phyloP scores from a whole-genome alignment of 2,888 invertebrate genomes.

The Lydus trimaculatus region DNA sequence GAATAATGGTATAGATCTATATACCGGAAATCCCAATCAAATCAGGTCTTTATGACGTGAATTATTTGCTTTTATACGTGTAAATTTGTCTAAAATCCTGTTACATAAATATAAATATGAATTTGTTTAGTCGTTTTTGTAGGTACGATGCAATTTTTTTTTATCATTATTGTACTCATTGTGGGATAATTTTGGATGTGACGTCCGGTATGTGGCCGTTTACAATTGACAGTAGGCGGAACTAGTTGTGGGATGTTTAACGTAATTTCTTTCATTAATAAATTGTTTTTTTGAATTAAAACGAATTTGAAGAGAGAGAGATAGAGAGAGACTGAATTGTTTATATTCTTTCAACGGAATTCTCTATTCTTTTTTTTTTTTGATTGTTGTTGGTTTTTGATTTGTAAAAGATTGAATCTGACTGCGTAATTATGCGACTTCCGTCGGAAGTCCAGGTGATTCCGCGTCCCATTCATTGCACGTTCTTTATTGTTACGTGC shows the following conservation, averaged over 20 bases:
- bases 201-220: neutral
- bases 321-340: no score
- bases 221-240: neutral
- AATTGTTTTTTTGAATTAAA: neutral
- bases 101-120: no score
- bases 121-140: no score
- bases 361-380: neutral
- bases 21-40: no score
- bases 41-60: no score
- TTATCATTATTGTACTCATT: no score
- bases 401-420: constrained; percentile 3
- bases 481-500: constrained; percentile 10
- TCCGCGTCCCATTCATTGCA: constrained; percentile 32
- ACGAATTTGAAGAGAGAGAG: neutral
- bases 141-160: no score
- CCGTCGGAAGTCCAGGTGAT: constrained; percentile 50
- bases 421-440: constrained; percentile 35
- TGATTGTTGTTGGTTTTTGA: neutral
- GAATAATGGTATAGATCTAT: no score
- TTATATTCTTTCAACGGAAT: neutral
- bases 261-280: neutral
- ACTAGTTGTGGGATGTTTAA: neutral
- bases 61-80: no score
- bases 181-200: no score
- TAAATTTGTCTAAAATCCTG: no score